Conservation (phyloP, 2,888 invertebrate species). For the Lasioglossum zephyrum region DNA sequence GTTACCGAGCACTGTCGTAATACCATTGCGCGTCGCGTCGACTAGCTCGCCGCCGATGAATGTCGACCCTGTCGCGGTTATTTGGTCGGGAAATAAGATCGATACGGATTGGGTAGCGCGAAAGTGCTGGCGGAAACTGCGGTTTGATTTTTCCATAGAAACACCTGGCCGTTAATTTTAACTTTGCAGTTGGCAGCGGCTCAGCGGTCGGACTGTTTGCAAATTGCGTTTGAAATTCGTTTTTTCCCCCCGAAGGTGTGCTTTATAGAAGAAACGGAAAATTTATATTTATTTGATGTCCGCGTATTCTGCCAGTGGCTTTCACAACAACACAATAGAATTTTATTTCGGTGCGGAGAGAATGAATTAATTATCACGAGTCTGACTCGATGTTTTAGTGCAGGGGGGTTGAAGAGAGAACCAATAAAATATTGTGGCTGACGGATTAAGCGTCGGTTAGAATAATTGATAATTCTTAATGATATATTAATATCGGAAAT, state of each 20-base stretch:
- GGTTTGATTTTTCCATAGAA: not conserved
- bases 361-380: too few relatives aligned
- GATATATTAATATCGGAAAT: not conserved
- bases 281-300: too few relatives aligned
- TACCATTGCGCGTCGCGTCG: not conserved
- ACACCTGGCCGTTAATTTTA: not conserved
- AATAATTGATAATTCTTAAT: too few relatives aligned
- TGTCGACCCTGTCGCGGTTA: slow-evolving; percentile 49
- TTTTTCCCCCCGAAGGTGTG: not conserved
- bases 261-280: too few relatives aligned
- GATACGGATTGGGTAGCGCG: slow-evolving; percentile 2
- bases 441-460: not conserved
- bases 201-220: not conserved
- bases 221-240: not conserved
- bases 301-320: too few relatives aligned
- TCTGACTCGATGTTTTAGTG: too few relatives aligned
- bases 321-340: too few relatives aligned
- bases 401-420: too few relatives aligned
- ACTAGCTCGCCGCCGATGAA: slow-evolving; percentile 36
- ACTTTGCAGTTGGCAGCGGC: not conserved
- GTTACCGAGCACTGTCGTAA: slow-evolving; percentile 46
- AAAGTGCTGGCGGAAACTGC: not conserved
- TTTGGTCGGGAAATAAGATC: slow-evolving; percentile 29
- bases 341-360: too few relatives aligned
- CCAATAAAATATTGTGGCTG: too few relatives aligned